Percentiles rank a stretch among this genome's conserved stretches.
Conservation (phyloP, 1,140 invertebrate genomes). For the Chironomus tepperi region DNA sequence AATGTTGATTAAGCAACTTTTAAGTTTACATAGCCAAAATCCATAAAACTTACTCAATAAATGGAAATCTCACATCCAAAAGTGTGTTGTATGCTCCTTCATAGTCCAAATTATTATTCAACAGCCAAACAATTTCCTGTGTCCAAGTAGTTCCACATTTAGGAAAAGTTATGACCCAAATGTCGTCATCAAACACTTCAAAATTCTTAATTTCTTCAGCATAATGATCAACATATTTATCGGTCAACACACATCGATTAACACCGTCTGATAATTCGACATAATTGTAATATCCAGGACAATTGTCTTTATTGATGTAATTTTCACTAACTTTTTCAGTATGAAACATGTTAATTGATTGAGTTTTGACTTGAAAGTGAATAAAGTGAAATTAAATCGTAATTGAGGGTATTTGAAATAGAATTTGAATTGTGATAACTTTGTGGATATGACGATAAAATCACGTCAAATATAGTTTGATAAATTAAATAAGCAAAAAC, state of each 20-base stretch:
- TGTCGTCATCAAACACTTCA: slow-evolving; percentile 43
- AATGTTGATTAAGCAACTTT: too few relatives aligned
- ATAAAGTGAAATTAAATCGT: too few relatives aligned
- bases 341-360: too few relatives aligned
- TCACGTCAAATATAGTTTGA: too few relatives aligned
- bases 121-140: slow-evolving; percentile 53
- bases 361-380: too few relatives aligned
- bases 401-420: too few relatives aligned
- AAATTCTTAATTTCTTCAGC: slow-evolving; percentile 47
- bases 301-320: too few relatives aligned
- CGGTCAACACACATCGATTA: too few relatives aligned
- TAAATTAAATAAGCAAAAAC: too few relatives aligned
- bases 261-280: background rate
- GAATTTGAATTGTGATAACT: too few relatives aligned
- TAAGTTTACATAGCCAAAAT: background rate
- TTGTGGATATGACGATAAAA: too few relatives aligned
- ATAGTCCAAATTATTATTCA: slow-evolving; percentile 46
- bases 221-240: slow-evolving; percentile 32
- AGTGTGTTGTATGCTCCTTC: slow-evolving; percentile 39
- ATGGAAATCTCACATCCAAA: slow-evolving; percentile 46
- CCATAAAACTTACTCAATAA: slow-evolving; percentile 37
- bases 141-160: slow-evolving; percentile 49
- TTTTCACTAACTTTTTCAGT: too few relatives aligned
- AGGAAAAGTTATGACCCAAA: slow-evolving; percentile 48
- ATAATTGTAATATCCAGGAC: background rate